Conservation (phyloP, 2,888 invertebrate genomes). For the Stictocephala bisonia region DNA sequence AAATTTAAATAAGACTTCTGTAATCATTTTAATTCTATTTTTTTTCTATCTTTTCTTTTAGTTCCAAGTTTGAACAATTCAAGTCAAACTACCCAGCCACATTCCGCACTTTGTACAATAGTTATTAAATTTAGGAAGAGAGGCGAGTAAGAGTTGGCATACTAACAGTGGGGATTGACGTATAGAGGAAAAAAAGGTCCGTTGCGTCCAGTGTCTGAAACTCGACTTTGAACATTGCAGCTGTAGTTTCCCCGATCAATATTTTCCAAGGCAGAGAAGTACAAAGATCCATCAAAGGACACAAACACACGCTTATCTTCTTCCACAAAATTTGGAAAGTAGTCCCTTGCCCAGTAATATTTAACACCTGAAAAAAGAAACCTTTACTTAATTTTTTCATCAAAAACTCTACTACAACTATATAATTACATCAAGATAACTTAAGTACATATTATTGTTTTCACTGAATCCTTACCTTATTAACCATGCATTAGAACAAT, state of each 20-base stretch:
- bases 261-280: conserved; percentile 92
- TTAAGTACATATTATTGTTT: too few species aligned
- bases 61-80: too few species aligned
- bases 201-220: conserved; percentile 88
- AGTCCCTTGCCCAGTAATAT: conserved; percentile 92
- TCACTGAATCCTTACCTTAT: too few species aligned
- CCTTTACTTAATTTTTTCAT: too few species aligned
- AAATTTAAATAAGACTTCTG: too few species aligned
- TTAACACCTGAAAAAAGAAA: conserved; percentile 82
- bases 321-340: conserved; percentile 92
- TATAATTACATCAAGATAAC: too few species aligned
- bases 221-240: conserved; percentile 89
- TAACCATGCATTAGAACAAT: too few species aligned
- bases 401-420: too few species aligned
- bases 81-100: too few species aligned
- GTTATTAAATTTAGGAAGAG: too few species aligned
- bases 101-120: too few species aligned
- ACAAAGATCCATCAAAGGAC: conserved; percentile 92
- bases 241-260: conserved; percentile 92
- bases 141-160: conserved; percentile 42
- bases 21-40: conserved; percentile 25
- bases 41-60: background rate
- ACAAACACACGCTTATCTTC: conserved; percentile 94
- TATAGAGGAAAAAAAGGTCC: conserved; percentile 88
- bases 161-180: conserved; percentile 83